phyloP scores from a whole-genome alignment of 2,888 invertebrate genomes.

The Archips xylosteana region DNA sequence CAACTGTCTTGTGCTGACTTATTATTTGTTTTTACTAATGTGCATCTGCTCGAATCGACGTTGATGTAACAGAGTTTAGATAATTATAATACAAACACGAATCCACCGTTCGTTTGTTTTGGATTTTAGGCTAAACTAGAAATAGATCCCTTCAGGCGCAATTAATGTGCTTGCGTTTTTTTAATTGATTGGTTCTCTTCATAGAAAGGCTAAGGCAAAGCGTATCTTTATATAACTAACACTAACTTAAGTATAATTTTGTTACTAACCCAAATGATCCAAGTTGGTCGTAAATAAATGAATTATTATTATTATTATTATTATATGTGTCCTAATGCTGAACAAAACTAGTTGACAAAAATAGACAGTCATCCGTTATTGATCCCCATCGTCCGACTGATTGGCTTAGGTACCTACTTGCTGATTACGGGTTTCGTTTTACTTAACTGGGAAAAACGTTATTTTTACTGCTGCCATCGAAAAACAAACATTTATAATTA shows the following conservation, averaged over 20 bases:
- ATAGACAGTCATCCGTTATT: slow-evolving; percentile 46
- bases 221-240: no score
- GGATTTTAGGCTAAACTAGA: neutral
- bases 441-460: slow-evolving; percentile 10
- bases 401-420: slow-evolving; percentile 45
- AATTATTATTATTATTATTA: neutral
- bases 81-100: slow-evolving; percentile 31
- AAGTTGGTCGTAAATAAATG: no score
- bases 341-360: slow-evolving; percentile 52
- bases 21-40: slow-evolving; percentile 43
- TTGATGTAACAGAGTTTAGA: slow-evolving; percentile 31
- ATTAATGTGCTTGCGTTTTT: neutral
- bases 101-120: slow-evolving; percentile 14
- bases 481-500: no score
- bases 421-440: slow-evolving; percentile 13
- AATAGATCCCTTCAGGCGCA: neutral
- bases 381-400: slow-evolving; percentile 55
- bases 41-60: slow-evolving; percentile 34
- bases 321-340: slow-evolving; percentile 11
- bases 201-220: neutral
- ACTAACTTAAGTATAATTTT: no score
- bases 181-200: neutral
- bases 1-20: slow-evolving; percentile 32
- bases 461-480: no score
- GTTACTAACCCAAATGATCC: no score